Evolutionary conservation across 2,797 vertebrate genomes (phyloP).

Genomic region (Phrynocephalus vlangalii): DNA sequence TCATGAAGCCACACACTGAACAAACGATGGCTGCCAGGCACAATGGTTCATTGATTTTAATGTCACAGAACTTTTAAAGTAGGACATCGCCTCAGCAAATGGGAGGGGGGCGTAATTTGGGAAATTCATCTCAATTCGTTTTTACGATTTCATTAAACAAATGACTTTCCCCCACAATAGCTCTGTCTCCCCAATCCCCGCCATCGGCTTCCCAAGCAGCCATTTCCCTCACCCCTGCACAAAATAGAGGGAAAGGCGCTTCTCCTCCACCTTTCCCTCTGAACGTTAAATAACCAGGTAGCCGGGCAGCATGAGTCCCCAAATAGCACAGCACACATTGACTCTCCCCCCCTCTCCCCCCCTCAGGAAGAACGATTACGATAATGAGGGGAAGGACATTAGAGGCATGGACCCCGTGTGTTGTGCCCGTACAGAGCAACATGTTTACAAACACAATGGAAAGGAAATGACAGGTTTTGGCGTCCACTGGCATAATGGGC

Average conservation of each 20-base stretch:
- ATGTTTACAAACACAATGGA: slow-evolving; percentile 16
- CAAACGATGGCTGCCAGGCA: slow-evolving; percentile 18
- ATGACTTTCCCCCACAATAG: slow-evolving; percentile 26
- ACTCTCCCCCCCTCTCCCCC: no score
- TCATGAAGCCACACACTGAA: background rate
- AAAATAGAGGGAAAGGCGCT: background rate
- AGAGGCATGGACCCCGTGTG: background rate
- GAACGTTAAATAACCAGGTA: background rate
- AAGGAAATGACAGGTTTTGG: slow-evolving; percentile 3
- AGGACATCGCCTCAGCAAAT: background rate
- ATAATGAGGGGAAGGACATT: background rate
- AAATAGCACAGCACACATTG: background rate
- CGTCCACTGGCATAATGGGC: background rate
- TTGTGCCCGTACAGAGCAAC: background rate
- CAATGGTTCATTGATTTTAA: background rate
- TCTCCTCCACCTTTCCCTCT: background rate
- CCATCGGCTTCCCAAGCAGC: slow-evolving; percentile 15
- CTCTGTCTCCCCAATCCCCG: background rate
- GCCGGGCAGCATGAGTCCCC: background rate
- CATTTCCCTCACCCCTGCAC: background rate
- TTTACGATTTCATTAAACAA: slow-evolving; percentile 9
- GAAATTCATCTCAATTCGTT: rapidly evolving
- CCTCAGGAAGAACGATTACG: slow-evolving; percentile 12
- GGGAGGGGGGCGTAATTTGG: rapidly evolving
- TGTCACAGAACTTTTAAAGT: background rate